These are phyloP conservation scores for Hypocryptadius cinnamomeus DNA, from an alignment of 2,113 vertebrate species.

Conservation along the genomic window DNA sequence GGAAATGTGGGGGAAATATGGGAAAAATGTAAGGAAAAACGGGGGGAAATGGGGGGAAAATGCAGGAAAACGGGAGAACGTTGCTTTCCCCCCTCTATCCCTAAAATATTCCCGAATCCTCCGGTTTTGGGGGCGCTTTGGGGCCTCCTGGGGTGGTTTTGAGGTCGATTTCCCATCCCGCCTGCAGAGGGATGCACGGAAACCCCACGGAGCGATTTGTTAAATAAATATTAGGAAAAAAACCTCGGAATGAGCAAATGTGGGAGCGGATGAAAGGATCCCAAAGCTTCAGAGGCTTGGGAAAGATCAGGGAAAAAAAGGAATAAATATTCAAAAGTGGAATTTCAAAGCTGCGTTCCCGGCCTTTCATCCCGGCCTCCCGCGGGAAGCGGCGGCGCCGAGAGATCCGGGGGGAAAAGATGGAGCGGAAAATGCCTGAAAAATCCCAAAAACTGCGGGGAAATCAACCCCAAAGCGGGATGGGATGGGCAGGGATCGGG, in stretches of 20 bases:
- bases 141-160: accelerated
- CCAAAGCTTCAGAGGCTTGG: constrained; percentile 9
- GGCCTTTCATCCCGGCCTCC: background rate
- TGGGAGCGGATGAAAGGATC: background rate
- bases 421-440: accelerated
- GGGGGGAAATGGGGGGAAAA: no score
- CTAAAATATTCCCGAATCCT: background rate
- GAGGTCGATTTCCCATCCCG: background rate
- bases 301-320: background rate
- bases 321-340: background rate
- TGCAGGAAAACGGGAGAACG: accelerated
- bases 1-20: background rate
- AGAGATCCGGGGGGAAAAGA: background rate
- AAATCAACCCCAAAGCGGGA: background rate
- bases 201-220: background rate
- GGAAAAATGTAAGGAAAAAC: no score
- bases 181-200: background rate
- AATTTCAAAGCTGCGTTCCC: background rate
- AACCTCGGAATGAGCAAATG: background rate
- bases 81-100: no score
- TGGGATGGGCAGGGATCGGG: background rate
- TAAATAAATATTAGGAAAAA: background rate
- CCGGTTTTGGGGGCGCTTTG: accelerated
- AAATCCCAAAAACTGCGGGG: background rate
- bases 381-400: background rate